Percentiles rank a stretch among this genome's conserved stretches.
These are phyloP conservation scores for Parnassius glacialis DNA, from an alignment of 2,888 invertebrate species.

Conservation along the genomic window DNA sequence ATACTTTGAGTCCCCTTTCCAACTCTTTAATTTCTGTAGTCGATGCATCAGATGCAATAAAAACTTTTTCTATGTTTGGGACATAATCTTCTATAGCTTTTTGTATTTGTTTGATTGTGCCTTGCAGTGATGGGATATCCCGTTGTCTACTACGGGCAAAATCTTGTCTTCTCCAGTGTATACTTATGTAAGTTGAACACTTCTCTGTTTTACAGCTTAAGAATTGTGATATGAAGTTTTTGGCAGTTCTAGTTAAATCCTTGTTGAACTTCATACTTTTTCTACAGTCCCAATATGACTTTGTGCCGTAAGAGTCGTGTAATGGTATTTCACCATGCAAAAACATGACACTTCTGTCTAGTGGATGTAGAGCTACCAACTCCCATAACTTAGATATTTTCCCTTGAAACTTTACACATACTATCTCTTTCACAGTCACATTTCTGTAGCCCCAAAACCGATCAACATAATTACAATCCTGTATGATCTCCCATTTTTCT, in stretches of 20 bases:
- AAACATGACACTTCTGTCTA: slow-evolving; percentile 82
- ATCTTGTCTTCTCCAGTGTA: slow-evolving; percentile 94
- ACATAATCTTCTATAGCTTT: slow-evolving; percentile 78
- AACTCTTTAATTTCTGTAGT: slow-evolving; percentile 76
- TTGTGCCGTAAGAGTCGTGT: slow-evolving; percentile 92
- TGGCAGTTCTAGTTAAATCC: slow-evolving; percentile 84
- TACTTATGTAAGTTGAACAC: slow-evolving; percentile 88
- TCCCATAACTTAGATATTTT: slow-evolving; percentile 83
- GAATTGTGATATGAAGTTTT: slow-evolving; percentile 74
- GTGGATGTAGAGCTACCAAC: slow-evolving; percentile 72
- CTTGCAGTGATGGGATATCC: slow-evolving; percentile 88
- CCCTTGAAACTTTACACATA: slow-evolving; percentile 93
- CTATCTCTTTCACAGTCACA: slow-evolving; percentile 82
- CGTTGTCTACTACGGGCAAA: slow-evolving; percentile 88
- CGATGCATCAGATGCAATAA: slow-evolving; percentile 92
- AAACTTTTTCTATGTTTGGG: slow-evolving; percentile 73
- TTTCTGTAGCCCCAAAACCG: slow-evolving; percentile 88
- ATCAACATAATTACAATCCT: slow-evolving; percentile 74
- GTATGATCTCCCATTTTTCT: slow-evolving; percentile 88
- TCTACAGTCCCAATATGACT: slow-evolving; percentile 91
- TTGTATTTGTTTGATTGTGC: slow-evolving; percentile 88
- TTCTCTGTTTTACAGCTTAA: slow-evolving; percentile 49
- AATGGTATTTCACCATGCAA: slow-evolving; percentile 92
- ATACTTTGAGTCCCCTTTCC: slow-evolving; percentile 57
- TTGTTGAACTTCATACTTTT: slow-evolving; percentile 95